Percentiles rank a stretch among this genome's conserved stretches.
Conservation (phyloP, 2,888 invertebrate genomes). For the Tetheella fluctuosa region DNA sequence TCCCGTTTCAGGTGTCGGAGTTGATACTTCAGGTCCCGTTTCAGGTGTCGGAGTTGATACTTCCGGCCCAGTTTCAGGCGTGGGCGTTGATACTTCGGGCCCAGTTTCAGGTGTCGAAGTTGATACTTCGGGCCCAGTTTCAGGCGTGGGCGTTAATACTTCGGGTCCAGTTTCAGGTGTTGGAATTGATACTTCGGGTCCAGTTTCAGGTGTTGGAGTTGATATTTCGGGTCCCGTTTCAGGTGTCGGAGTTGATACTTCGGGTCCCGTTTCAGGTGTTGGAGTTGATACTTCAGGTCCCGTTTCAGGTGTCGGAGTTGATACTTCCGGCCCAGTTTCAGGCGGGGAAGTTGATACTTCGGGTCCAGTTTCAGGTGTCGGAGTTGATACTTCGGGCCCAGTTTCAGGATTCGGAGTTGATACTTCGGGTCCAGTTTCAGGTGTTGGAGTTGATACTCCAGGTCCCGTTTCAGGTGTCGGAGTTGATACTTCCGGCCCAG, state of each 20-base stretch:
- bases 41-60: constrained; percentile 13
- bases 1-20: constrained; percentile 18
- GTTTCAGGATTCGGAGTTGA: constrained; percentile 17
- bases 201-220: no score
- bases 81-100: constrained; percentile 7
- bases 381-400: constrained; percentile 11
- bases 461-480: constrained; percentile 4
- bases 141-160: constrained; percentile 10
- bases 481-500: neutral
- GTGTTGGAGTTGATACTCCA: constrained; percentile 10
- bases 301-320: no score
- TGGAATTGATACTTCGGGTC: constrained; percentile 14
- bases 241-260: no score
- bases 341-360: constrained; percentile 16
- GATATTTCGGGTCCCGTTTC: no score
- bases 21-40: constrained; percentile 15
- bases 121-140: neutral
- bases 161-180: constrained; percentile 16
- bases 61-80: neutral
- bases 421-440: neutral
- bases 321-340: neutral
- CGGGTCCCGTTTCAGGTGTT: no score
- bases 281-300: no score
- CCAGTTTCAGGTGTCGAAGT: constrained; percentile 4
- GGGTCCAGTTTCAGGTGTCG: constrained; percentile 11